Base-by-base conservation (phyloP, 2,113 vertebrate genomes). In the Syrrhaptes paradoxus region DNA sequence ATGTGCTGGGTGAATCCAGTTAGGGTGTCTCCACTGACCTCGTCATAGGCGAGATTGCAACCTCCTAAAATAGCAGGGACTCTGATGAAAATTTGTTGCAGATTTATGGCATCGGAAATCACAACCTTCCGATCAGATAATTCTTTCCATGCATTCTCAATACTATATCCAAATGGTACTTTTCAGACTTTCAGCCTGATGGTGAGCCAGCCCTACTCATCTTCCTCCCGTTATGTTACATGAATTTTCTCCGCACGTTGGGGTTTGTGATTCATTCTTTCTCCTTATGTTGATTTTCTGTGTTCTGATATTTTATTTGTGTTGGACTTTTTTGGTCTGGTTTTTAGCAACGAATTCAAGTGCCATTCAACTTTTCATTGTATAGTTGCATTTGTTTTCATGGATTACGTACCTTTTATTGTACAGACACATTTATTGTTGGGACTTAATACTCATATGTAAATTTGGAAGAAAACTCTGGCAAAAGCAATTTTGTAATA, bases 41-140 rank as follows among this genome's bases (percentile, higher is more conserved):
- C 2, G 4, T 49, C 28, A 32, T 17, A 26, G 32, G 7, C 16
- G 52, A 77, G 20, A 20, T 41, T 85, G 20, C 29, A 87, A 25
- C 32, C 10, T 66, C 46, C 29, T 2, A 4, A 72, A 63, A 49
- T 1, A 58, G 14, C 28, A 31, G 0, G 0, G 7, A n/a, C 24
- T 61, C 19, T 28, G 6, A 10, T 46, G 54, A 81, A 94, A 79
- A 46, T 73, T 43, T 13, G 3, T 21, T 62, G 18, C 28, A 65
- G 45, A 38, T 67, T 57, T 38, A 22, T 73, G 81, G 52, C 20
- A 11, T 1, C 43, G 57, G 16, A 81, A 90, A 71, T 26, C 34
- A 49, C 11, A 58, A 15, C 15, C 29, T 24, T 6, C 29, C 1
- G 0, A 36, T 36, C 61, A 66, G 13, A 0, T 55, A 31, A 51